Base-by-base conservation (phyloP, 1,140 invertebrate genomes). In the Lysiphlebus fabarum region DNA sequence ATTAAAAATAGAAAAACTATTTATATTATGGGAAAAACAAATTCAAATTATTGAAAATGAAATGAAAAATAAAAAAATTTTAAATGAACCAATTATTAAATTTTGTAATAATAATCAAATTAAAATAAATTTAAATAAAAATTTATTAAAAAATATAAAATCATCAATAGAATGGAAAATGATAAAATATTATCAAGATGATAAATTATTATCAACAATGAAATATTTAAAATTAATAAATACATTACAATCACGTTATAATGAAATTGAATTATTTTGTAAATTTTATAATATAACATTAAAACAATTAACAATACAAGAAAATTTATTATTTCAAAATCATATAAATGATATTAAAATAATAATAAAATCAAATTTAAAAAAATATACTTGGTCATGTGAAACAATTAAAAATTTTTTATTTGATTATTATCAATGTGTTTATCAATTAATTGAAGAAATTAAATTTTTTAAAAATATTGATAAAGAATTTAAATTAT, bases 111-210 rank as follows among this genome's bases (percentile, higher is more conserved):
- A 38, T 2, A 61, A 61, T 37, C 12, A 42, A 17, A 38, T 45
- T 5, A 34, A 47, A 40, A 43, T 62, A 6, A 65, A 65, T 53
- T 34, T 65, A 44, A 51, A 65, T 38, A 37, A 43, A 9, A 14
- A 37, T 44, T 56, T 45, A 37, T 50, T 63, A 36, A 45, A 61
- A 14, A 55, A 48, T 51, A 45, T 65, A 11, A 26, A 38, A 53
- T 58, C 59, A 58, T 26, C 60, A n/a, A 55, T 42, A 14, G 61
- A 60, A 51, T 65, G 64, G 64, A 65, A 49, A 12, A 43, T 40
- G 40, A 14, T 65, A 17, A 53, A 53, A 36, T 65, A 62, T 17
- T 61, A 65, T 10, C 17, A 26, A 26, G 17, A 26, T 26, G 17
- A 26, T 4, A 26, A 4, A 26, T 26, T 26, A 4, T 2, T 26